phyloP scores from a whole-genome alignment of 2,888 invertebrate genomes.

The Cantharis rustica region DNA sequence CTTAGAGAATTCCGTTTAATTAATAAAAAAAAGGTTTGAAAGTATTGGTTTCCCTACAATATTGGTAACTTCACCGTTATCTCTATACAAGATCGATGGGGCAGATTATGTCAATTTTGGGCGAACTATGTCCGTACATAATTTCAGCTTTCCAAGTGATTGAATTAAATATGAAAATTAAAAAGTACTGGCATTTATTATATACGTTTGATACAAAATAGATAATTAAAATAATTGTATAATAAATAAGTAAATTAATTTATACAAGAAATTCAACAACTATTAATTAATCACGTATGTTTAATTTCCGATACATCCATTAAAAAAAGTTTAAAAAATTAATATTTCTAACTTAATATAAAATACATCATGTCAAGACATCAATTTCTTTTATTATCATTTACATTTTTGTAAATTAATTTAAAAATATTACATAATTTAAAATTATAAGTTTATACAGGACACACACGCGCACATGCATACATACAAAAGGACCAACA shows the following conservation, averaged over 20 bases:
- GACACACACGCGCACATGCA: constrained; percentile 4
- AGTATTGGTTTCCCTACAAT: no score
- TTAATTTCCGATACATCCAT: not conserved
- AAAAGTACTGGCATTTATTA: not conserved
- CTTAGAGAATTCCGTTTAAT: not conserved
- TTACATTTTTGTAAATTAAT: not conserved
- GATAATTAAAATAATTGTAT: not conserved
- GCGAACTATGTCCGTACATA: no score
- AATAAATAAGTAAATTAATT: not conserved
- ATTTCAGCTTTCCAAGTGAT: no score
- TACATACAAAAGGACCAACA: constrained; percentile 1
- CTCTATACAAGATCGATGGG: no score
- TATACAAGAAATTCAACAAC: not conserved
- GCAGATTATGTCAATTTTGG: no score
- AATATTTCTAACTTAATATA: not conserved
- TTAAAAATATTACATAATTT: constrained; percentile 18
- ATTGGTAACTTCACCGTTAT: no score
- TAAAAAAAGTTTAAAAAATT: not conserved
- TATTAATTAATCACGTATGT: not conserved
- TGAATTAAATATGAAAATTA: not conserved
- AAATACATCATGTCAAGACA: not conserved
- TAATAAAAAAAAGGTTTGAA: not conserved
- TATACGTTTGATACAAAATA: not conserved
- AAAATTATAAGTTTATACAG: constrained; percentile 10
- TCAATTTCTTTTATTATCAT: constrained; percentile 2